These are phyloP conservation scores for Sepiola atlantica DNA, from an alignment of 2,888 invertebrate genomes.

Conservation along the genomic window DNA sequence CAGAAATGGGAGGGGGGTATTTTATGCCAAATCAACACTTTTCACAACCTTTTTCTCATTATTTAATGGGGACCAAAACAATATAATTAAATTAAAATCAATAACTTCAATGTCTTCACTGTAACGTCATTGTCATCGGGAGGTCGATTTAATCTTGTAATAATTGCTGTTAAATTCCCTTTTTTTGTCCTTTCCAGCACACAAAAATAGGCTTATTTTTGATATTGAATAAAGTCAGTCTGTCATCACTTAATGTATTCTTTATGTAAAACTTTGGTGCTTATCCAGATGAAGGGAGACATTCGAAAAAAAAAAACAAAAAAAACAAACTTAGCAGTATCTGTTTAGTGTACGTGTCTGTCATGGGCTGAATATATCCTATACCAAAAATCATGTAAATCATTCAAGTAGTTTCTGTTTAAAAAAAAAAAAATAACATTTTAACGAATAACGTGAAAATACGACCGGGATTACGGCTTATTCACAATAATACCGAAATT, in stretches of 20 bases:
- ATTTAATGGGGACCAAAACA: background rate
- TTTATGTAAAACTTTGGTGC: background rate
- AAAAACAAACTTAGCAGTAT: too few species aligned
- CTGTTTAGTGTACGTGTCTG: too few species aligned
- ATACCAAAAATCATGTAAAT: too few species aligned
- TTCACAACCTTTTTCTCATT: background rate
- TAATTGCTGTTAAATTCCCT: background rate
- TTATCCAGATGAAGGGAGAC: too few species aligned
- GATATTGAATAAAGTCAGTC: background rate
- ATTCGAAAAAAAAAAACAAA: too few species aligned
- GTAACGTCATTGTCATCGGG: background rate
- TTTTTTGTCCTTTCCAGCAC: background rate
- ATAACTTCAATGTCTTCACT: background rate
- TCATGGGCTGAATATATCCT: too few species aligned
- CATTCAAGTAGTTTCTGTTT: too few species aligned
- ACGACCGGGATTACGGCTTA: too few species aligned
- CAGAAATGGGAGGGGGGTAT: background rate
- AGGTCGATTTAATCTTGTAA: background rate
- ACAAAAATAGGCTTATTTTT: background rate
- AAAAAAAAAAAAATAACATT: too few species aligned
- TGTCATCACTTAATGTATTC: background rate
- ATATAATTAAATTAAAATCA: background rate
- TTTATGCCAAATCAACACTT: background rate
- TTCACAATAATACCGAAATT: too few species aligned
- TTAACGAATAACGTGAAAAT: too few species aligned